Base-by-base conservation (phyloP, 2,888 invertebrate species). In the Carterocephalus palaemon region DNA sequence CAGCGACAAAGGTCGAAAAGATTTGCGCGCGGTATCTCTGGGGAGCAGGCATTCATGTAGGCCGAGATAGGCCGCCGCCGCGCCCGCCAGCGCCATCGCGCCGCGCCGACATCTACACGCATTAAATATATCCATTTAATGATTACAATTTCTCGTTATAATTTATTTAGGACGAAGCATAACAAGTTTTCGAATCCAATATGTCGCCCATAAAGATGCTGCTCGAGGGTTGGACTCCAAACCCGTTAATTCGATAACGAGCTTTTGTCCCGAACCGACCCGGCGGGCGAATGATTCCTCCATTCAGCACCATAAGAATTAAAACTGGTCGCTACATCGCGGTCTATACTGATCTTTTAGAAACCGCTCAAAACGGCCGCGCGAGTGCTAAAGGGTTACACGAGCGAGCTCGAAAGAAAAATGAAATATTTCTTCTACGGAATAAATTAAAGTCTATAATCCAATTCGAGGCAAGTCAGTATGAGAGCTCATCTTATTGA, bases 181-280 rank as follows among this genome's bases (percentile, higher is more conserved):
- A 85, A 86, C 86, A 85, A 85, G 86, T 85, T 85, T 83, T 83
- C 81, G 84, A 85, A 83, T 86, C 82, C 84, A 85, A 84, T 79
- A 80, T 84, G 85, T 86, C 85, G 84, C 83, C 84, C 83, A 84
- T 86, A 86, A 85, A 86, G 85, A 86, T 84, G 82, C 77, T 78
- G 77, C 75, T 69, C 69, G 79, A 82, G 83, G 85, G 83, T 75
- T 82, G 85, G 77, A 73, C 79, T 70, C 67, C 66, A 66, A 65
- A 70, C 71, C 69, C 67, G 77, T 77, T 80, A 77, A 76, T 79
- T 78, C 72, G 70, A 79, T 77, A 82, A 80, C 72, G 71, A 77
- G 74, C 75, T 70, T 81, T 82, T 78, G 75, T 75, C 65, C 62
- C 59, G 59, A 64, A 56, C 64, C 62, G 59, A 57, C 58, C 57